A percentile compares a stretch with the other conserved stretches of the same genome.
Conservation (phyloP, 2,797 vertebrate species). For the Coilia nasus region DNA sequence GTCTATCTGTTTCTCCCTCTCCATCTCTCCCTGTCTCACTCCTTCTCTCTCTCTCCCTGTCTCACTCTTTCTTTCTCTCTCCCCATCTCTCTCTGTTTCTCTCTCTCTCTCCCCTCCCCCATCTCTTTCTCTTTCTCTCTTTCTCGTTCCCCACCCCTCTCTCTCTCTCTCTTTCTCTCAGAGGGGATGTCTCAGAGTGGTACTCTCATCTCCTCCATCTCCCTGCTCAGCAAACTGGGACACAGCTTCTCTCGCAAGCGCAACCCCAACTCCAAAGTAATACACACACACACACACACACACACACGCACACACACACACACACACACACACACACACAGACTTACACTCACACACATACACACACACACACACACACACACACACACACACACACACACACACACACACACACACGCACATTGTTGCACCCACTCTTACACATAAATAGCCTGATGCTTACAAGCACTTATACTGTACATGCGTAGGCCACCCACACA, state of each 20-base stretch:
- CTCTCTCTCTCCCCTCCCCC: not conserved
- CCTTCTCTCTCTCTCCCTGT: no score
- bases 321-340: constrained; percentile 4
- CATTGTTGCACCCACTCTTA: not conserved
- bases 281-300: constrained; percentile 1
- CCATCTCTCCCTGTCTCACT: no score
- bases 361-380: not conserved
- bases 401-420: not conserved
- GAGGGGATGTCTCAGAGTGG: constrained; percentile 78
- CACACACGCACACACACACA: not conserved
- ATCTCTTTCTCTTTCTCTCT: not conserved
- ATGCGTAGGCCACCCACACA: not conserved
- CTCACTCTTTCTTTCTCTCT: no score
- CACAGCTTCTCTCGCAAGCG: constrained; percentile 87
- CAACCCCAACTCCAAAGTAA: constrained; percentile 78
- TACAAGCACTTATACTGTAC: no score
- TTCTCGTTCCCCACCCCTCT: not conserved
- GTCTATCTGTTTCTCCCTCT: no score
- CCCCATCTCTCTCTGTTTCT: not conserved
- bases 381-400: not conserved
- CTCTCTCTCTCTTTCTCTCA: constrained; percentile 57
- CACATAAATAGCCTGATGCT: not conserved
- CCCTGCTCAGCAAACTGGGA: constrained; percentile 89
- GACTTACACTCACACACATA: constrained; percentile 4
- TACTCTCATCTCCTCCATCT: constrained; percentile 83